phyloP scores from a whole-genome alignment of 2,888 invertebrate genomes.

The Eupeodes latifasciatus region DNA sequence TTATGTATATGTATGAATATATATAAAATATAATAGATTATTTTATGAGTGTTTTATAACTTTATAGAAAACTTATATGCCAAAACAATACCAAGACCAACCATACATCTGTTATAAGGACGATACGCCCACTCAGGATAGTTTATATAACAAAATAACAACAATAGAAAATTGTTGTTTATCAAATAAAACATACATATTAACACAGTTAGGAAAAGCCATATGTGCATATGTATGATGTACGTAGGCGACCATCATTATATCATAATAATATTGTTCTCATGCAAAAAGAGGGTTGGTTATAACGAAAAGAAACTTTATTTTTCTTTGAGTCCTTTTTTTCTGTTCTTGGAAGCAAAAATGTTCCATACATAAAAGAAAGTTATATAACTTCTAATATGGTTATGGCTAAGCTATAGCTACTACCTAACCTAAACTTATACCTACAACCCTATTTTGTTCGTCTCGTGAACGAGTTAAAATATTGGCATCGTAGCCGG shows the following conservation, averaged over 20 bases:
- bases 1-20: no score
- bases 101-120: conserved; percentile 10
- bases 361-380: not conserved
- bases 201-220: no score
- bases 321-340: conserved; percentile 8
- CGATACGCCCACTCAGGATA: conserved; percentile 12
- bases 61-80: conserved; percentile 11
- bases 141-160: not conserved
- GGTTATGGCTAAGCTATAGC: not conserved
- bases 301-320: conserved; percentile 8
- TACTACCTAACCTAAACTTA: not conserved
- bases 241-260: conserved; percentile 3
- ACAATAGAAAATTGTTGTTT: conserved; percentile 9
- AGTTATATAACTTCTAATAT: not conserved
- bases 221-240: not conserved
- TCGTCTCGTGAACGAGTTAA: not conserved
- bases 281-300: not conserved
- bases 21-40: conserved; percentile 1
- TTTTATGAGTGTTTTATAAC: conserved; percentile 8
- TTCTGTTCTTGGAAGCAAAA: not conserved
- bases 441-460: no score
- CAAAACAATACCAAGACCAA: conserved; percentile 34
- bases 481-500: not conserved
- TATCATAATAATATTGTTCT: conserved; percentile 20
- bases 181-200: not conserved